Evolutionary conservation across 2,888 invertebrate genomes (phyloP).

Genomic region (Hedya salicella): DNA sequence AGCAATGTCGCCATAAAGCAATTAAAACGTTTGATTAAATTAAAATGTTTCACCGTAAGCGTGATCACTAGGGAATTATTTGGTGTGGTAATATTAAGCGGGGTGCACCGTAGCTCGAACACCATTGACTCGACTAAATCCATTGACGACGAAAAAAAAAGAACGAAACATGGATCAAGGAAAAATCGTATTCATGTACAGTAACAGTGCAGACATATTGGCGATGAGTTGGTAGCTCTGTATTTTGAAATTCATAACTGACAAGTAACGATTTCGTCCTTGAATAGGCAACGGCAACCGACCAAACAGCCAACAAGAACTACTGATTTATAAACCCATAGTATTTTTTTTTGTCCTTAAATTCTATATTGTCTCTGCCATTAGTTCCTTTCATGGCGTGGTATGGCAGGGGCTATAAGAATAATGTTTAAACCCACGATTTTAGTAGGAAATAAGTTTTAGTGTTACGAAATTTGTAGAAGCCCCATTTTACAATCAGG

Average conservation of each 20-base stretch:
- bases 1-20: conserved; percentile 55
- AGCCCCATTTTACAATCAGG: too few species aligned
- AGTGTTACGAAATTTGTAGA: too few species aligned
- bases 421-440: too few species aligned
- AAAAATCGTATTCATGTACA: too few species aligned
- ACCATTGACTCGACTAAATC: conserved; percentile 26
- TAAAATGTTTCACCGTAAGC: conserved; percentile 51
- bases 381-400: too few species aligned
- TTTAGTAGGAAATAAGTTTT: too few species aligned
- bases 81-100: conserved; percentile 39
- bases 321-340: not conserved
- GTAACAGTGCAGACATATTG: too few species aligned
- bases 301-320: conserved; percentile 6
- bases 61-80: conserved; percentile 57
- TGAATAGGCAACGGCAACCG: not conserved
- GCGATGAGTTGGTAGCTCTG: conserved; percentile 6
- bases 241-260: not conserved
- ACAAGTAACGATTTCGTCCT: not conserved
- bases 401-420: too few species aligned
- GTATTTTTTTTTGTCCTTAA: not conserved
- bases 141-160: too few species aligned
- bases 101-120: conserved; percentile 23
- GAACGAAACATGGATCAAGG: too few species aligned
- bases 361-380: too few species aligned
- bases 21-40: conserved; percentile 37